phyloP scores from a whole-genome alignment of 1,140 invertebrate species.

The Druon quercuslanigerum region DNA sequence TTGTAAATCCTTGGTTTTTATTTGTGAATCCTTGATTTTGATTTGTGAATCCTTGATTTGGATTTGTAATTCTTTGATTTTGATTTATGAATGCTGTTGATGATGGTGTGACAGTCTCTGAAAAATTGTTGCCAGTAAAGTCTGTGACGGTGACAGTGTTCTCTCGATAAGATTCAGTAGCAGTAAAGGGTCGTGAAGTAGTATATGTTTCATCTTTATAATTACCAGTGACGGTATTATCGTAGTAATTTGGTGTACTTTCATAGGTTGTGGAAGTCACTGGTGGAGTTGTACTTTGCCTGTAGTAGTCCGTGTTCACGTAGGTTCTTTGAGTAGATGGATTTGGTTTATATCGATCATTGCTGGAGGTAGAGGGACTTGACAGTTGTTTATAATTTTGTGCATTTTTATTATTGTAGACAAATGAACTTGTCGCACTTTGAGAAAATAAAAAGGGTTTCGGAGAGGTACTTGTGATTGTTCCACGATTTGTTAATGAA shows the following conservation, averaged over 20 bases:
- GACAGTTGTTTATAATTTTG: conserved; percentile 3
- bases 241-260: conserved; percentile 42
- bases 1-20: too few relatives aligned
- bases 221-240: conserved; percentile 36
- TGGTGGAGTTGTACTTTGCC: conserved; percentile 41
- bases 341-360: conserved; percentile 2
- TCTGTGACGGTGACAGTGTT: conserved; percentile 29
- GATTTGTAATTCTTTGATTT: background rate
- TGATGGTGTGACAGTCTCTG: background rate
- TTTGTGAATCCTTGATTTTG: too few relatives aligned
- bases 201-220: conserved; percentile 39
- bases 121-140: background rate
- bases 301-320: conserved; percentile 53
- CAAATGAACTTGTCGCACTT: conserved; percentile 24
- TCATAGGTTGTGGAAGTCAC: conserved; percentile 32
- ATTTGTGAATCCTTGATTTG: too few relatives aligned
- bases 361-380: background rate
- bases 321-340: conserved; percentile 50
- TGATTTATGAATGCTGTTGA: background rate
- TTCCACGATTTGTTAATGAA: conserved; percentile 48
- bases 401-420: conserved; percentile 16
- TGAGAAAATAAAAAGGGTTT: conserved; percentile 36
- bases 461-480: conserved; percentile 49
- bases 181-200: conserved; percentile 46
- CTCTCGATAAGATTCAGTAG: conserved; percentile 42